Percentiles rank a stretch among this genome's conserved stretches.
Conservation (phyloP, 2,113 vertebrate genomes). For the Bubo scandiacus region DNA sequence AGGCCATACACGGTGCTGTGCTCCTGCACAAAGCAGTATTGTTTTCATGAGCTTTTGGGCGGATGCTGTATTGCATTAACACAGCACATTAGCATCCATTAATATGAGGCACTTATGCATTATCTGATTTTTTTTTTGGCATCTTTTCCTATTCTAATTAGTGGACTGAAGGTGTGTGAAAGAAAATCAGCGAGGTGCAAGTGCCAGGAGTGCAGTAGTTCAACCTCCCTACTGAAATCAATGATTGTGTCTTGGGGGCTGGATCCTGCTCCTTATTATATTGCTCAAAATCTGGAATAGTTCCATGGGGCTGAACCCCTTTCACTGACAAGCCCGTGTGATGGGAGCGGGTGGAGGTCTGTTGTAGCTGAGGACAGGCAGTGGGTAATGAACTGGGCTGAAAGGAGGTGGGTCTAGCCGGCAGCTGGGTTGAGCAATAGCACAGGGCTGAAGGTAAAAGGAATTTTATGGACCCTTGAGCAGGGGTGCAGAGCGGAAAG, state of each 20-base stretch:
- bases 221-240: background rate
- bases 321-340: background rate
- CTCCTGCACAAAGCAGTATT: background rate
- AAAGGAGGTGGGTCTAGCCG: background rate
- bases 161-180: background rate
- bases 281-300: background rate
- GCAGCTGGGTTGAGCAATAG: background rate
- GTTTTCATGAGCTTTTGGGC: background rate
- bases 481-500: background rate
- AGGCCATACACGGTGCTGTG: rapidly evolving
- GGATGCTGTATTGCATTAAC: background rate
- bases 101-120: background rate
- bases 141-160: background rate
- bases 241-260: rapidly evolving
- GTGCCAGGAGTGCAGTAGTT: rapidly evolving
- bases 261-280: background rate
- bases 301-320: background rate
- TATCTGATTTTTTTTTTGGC: too few species aligned
- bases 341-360: background rate
- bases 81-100: background rate
- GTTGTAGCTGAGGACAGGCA: background rate
- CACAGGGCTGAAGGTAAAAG: background rate
- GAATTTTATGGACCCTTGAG: background rate
- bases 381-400: background rate
- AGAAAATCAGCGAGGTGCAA: background rate